Evolutionary conservation across 1,140 invertebrate species (phyloP).

Genomic region (Callitettix versicolor): DNA sequence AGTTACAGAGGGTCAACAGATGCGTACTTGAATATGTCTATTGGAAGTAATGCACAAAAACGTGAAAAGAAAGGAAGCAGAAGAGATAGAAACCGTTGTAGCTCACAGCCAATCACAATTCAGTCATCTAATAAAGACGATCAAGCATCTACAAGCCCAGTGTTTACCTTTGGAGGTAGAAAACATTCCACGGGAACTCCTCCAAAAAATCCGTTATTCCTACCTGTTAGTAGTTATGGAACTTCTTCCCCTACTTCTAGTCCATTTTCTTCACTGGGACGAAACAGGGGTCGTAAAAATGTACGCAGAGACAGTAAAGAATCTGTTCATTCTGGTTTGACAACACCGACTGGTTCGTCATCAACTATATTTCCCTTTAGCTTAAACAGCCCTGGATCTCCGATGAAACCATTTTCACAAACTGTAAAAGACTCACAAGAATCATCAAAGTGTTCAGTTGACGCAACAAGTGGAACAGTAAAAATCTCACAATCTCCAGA

Average conservation of each 20-base stretch:
- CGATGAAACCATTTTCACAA: slow-evolving; percentile 34
- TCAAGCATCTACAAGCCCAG: slow-evolving; percentile 30
- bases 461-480: slow-evolving; percentile 30
- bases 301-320: slow-evolving; percentile 33
- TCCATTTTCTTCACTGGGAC: slow-evolving; percentile 31
- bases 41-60: slow-evolving; percentile 23
- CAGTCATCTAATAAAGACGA: slow-evolving; percentile 25
- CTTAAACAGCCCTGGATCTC: slow-evolving; percentile 45
- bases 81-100: slow-evolving; percentile 31
- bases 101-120: slow-evolving; percentile 48
- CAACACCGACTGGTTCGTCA: slow-evolving; percentile 41
- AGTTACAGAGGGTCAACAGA: slow-evolving; percentile 23
- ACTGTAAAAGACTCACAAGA: slow-evolving; percentile 20
- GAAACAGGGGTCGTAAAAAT: slow-evolving; percentile 27
- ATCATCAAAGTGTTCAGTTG: slow-evolving; percentile 25
- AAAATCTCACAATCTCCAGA: slow-evolving; percentile 12
- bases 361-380: slow-evolving; percentile 48
- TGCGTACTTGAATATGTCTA: slow-evolving; percentile 34
- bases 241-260: slow-evolving; percentile 22
- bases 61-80: slow-evolving; percentile 28
- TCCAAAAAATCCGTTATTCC: slow-evolving; percentile 32
- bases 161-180: slow-evolving; percentile 33
- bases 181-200: slow-evolving; percentile 37
- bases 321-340: slow-evolving; percentile 35
- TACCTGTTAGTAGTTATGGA: slow-evolving; percentile 26